phyloP scores from a whole-genome alignment of 2,113 vertebrate genomes.

The Hydrolagus affinis region DNA sequence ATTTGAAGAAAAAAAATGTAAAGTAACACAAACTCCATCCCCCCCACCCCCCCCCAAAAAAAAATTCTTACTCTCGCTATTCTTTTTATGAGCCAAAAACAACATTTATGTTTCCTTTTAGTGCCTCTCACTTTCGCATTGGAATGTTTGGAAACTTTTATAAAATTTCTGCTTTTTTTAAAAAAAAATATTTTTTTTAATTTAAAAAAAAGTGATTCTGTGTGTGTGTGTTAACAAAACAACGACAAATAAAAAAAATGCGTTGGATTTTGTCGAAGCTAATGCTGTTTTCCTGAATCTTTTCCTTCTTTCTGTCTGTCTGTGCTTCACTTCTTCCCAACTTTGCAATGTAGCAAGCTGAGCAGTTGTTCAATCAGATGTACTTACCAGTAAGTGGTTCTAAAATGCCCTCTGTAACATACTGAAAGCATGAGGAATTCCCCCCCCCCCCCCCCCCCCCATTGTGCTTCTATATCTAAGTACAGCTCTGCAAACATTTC shows the following conservation, averaged over 20 bases:
- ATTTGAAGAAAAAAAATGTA: constrained; percentile 54
- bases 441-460: constrained; percentile 47
- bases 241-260: no score
- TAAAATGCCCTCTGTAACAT: constrained; percentile 68
- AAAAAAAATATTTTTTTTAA: no score
- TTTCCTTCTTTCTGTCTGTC: constrained; percentile 58
- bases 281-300: constrained; percentile 79
- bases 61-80: constrained; percentile 64
- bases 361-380: constrained; percentile 99
- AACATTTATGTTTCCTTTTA: constrained; percentile 62
- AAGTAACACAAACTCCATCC: constrained; percentile 69
- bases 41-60: no score
- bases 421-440: constrained; percentile 87
- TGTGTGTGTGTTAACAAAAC: no score
- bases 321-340: constrained; percentile 62
- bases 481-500: constrained; percentile 45
- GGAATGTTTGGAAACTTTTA: constrained; percentile 69
- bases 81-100: constrained; percentile 68
- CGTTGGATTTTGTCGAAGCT: constrained; percentile 64
- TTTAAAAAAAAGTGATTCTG: constrained; percentile 55
- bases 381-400: constrained; percentile 95
- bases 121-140: constrained; percentile 60
- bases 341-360: constrained; percentile 97
- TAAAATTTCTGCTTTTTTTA: constrained; percentile 57
- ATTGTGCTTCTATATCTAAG: constrained; percentile 21